Evolutionary conservation across 2,797 vertebrate species (phyloP).

Genomic region (Sebastolobus alascanus): DNA sequence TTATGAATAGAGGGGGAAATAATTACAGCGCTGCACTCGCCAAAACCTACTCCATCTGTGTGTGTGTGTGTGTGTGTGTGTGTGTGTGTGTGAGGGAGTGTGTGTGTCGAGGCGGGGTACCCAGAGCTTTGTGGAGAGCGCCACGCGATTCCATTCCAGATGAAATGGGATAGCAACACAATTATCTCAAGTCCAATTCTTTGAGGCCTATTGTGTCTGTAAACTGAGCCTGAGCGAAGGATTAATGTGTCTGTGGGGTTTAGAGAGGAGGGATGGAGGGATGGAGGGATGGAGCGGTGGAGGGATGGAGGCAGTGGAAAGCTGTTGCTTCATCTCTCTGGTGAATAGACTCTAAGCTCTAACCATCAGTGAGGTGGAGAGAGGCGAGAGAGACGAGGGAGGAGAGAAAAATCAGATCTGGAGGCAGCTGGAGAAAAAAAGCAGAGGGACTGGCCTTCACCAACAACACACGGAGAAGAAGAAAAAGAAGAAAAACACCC

Average conservation of each 20-base stretch:
- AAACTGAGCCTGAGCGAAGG: slow-evolving; percentile 82
- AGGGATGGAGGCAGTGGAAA: slow-evolving; percentile 43
- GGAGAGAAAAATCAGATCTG: slow-evolving; percentile 31
- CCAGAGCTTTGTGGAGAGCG: slow-evolving; percentile 60
- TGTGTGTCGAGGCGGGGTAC: slow-evolving; percentile 3
- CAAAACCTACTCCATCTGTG: slow-evolving; percentile 64
- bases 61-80: background rate
- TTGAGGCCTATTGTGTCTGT: slow-evolving; percentile 85
- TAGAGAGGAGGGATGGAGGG: slow-evolving; percentile 37
- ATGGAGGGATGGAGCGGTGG: background rate
- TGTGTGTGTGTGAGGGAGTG: slow-evolving; percentile 20
- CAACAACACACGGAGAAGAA: slow-evolving; percentile 13
- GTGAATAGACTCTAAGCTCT: slow-evolving; percentile 76
- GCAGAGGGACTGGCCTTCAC: slow-evolving; percentile 17
- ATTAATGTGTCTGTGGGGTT: slow-evolving; percentile 79
- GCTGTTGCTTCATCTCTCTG: slow-evolving; percentile 75
- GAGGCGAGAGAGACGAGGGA: slow-evolving; percentile 13
- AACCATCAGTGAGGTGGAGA: slow-evolving; percentile 69
- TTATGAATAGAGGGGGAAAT: slow-evolving; percentile 62
- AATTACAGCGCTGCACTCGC: slow-evolving; percentile 59
- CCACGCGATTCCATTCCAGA: slow-evolving; percentile 81
- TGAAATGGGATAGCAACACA: slow-evolving; percentile 87
- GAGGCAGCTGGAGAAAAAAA: slow-evolving; percentile 35
- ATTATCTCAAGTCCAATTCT: slow-evolving; percentile 87
- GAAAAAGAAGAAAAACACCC: slow-evolving; percentile 21